These are phyloP conservation scores for Pogonophryne albipinna DNA, from an alignment of 2,797 vertebrate species.

Conservation along the genomic window DNA sequence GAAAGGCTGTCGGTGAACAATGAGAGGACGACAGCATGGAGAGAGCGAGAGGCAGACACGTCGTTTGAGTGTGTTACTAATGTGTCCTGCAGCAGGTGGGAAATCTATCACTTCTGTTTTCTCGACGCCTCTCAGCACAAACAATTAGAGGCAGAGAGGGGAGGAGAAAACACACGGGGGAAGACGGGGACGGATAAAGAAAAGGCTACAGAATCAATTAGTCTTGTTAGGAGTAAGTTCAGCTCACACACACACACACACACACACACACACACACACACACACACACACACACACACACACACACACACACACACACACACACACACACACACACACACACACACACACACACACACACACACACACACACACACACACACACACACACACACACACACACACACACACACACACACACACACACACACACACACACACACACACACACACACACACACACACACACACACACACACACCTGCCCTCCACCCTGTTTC, in stretches of 20 bases:
- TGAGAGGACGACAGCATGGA: constrained; percentile 20
- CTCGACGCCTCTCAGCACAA: constrained; percentile 55
- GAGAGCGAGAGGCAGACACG: constrained; percentile 43
- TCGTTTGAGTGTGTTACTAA: constrained; percentile 65
- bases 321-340: constrained; percentile 56
- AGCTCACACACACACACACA: constrained; percentile 11
- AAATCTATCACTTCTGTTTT: constrained; percentile 69
- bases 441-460: neutral
- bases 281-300: constrained; percentile 54
- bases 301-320: constrained; percentile 48
- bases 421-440: constrained; percentile 6
- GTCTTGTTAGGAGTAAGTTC: constrained; percentile 63
- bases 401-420: constrained; percentile 1
- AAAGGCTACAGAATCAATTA: constrained; percentile 74
- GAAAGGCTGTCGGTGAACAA: constrained; percentile 53
- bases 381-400: neutral
- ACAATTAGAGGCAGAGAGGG: constrained; percentile 51
- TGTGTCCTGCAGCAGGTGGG: constrained; percentile 73
- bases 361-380: constrained; percentile 40
- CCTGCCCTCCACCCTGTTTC: constrained; percentile 37
- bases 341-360: constrained; percentile 47
- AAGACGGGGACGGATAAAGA: constrained; percentile 55
- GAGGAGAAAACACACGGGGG: constrained; percentile 25
- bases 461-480: constrained; percentile 42
- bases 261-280: constrained; percentile 52